Evolutionary conservation across 2,113 vertebrate species (phyloP).

Genomic region (Guaruba guarouba): DNA sequence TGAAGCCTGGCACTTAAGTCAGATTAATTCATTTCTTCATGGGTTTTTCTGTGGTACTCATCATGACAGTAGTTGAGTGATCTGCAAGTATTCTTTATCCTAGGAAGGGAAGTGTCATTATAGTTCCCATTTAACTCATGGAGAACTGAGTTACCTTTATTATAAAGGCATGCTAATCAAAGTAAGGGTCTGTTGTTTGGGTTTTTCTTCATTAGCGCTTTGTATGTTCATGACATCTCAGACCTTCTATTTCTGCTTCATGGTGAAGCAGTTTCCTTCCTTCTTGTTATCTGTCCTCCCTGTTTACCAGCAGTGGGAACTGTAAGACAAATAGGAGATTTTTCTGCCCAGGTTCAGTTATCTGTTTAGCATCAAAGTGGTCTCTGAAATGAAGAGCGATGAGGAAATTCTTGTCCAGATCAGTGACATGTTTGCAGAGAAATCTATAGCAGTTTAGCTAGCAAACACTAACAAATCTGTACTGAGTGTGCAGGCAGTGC

Average conservation of each 20-base stretch:
- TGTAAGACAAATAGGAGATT: not conserved
- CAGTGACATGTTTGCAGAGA: not conserved
- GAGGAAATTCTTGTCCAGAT: not conserved
- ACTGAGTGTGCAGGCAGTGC: not conserved
- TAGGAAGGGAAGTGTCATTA: not conserved
- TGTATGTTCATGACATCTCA: not conserved
- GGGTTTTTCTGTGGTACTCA: constrained; percentile 1
- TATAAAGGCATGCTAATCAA: not conserved
- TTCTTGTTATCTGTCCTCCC: not conserved
- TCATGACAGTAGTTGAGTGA: constrained; percentile 3
- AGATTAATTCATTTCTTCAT: constrained; percentile 40
- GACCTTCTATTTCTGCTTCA: not conserved
- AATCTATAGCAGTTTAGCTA: not conserved
- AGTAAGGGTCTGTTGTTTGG: not conserved
- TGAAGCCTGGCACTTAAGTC: constrained; percentile 5
- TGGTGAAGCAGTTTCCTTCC: not conserved
- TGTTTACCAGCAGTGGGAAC: not conserved
- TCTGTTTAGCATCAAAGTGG: not conserved
- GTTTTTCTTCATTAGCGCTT: not conserved
- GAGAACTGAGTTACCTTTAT: not conserved
- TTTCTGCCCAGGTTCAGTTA: not conserved
- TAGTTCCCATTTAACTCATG: not conserved
- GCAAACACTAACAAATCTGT: not conserved
- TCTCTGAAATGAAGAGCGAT: not conserved
- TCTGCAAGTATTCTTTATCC: not conserved